Evolutionary conservation across 2,888 invertebrate species (phyloP).

Genomic region (Drosophila limbata): DNA sequence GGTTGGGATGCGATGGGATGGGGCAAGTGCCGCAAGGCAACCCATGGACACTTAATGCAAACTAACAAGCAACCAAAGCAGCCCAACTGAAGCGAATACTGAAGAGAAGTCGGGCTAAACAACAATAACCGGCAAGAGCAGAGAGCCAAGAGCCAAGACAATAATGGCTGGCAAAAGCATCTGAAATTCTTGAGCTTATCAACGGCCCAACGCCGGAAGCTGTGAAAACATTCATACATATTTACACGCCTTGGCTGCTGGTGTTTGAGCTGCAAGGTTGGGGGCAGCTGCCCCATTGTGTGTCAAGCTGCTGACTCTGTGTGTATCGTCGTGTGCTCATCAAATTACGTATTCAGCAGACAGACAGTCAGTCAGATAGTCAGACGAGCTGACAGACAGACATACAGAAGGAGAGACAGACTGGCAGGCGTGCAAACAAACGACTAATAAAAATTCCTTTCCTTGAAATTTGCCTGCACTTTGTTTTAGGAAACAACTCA

Average conservation of each 20-base stretch:
- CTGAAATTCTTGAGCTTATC: constrained; percentile 78
- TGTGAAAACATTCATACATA: constrained; percentile 75
- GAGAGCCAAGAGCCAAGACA: constrained; percentile 20
- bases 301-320: constrained; percentile 42
- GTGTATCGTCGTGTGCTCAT: constrained; percentile 60
- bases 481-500: constrained; percentile 22
- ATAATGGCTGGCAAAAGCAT: constrained; percentile 52
- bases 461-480: constrained; percentile 46
- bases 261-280: constrained; percentile 27
- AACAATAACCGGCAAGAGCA: constrained; percentile 11
- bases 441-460: constrained; percentile 59
- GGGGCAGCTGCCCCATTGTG: constrained; percentile 37
- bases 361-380: constrained; percentile 35
- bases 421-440: constrained; percentile 31
- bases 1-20: not conserved
- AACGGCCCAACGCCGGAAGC: constrained; percentile 74
- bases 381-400: constrained; percentile 31
- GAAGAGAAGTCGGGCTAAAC: constrained; percentile 33
- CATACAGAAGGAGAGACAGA: constrained; percentile 29
- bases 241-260: constrained; percentile 68
- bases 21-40: constrained; percentile 52
- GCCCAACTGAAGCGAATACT: constrained; percentile 18
- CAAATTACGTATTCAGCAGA: constrained; percentile 76
- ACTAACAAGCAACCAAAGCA: constrained; percentile 64
- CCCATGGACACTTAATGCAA: constrained; percentile 67